These are phyloP conservation scores for Caenorhabditis sulstoni DNA, from an alignment of 2,888 invertebrate species.

Conservation along the genomic window DNA sequence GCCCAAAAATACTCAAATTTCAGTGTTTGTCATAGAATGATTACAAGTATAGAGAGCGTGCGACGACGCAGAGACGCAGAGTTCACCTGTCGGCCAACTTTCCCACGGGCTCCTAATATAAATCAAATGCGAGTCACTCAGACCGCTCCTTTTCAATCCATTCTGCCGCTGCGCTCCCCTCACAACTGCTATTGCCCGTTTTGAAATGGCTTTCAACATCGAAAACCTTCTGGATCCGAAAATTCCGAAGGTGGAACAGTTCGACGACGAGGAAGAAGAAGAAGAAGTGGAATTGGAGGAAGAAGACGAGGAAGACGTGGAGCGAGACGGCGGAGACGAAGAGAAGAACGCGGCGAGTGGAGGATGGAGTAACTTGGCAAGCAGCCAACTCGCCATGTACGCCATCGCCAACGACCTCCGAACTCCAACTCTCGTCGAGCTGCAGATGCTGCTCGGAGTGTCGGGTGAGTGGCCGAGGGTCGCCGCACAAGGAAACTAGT, in stretches of 20 bases:
- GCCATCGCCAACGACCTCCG: conserved; percentile 68
- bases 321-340: conserved; percentile 18
- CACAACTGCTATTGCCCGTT: conserved; percentile 4
- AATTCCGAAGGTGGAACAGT: conserved; percentile 10
- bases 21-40: conserved; percentile 58
- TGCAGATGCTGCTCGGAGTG: conserved; percentile 78
- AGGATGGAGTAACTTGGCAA: conserved; percentile 54
- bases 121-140: conserved; percentile 40
- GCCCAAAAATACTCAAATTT: conserved; percentile 52
- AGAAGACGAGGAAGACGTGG: conserved; percentile 42
- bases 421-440: conserved; percentile 76
- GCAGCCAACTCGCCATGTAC: conserved; percentile 66
- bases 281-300: background rate
- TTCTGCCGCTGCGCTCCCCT: conserved; percentile 3
- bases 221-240: conserved; percentile 45
- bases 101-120: conserved; percentile 59
- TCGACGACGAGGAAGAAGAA: conserved; percentile 29
- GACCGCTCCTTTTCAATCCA: conserved; percentile 24
- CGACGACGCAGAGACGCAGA: conserved; percentile 23
- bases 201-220: conserved; percentile 62
- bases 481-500: background rate
- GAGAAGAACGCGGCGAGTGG: background rate
- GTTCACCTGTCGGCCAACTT: conserved; percentile 52
- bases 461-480: conserved; percentile 45
- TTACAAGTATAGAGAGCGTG: conserved; percentile 43